These are phyloP conservation scores for Clamator glandarius DNA, from an alignment of 2,797 vertebrate species.

Conservation along the genomic window DNA sequence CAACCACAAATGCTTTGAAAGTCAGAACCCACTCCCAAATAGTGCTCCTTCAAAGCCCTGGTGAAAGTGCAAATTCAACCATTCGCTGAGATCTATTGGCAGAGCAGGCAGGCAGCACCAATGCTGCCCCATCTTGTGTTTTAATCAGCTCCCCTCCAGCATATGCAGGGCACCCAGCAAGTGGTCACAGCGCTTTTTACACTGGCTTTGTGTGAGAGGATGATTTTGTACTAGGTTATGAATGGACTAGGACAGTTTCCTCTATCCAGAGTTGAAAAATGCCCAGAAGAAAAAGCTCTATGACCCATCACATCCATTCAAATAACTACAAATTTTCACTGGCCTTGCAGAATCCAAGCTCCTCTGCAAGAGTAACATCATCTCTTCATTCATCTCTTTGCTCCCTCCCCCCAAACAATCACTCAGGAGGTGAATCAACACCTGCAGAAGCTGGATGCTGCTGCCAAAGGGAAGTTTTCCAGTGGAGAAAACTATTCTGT, in stretches of 20 bases:
- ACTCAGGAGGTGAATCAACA: background rate
- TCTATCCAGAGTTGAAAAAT: background rate
- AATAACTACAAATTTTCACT: background rate
- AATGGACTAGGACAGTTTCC: background rate
- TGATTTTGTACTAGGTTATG: background rate
- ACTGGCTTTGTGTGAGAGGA: background rate
- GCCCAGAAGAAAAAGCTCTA: background rate
- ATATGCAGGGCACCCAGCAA: accelerated
- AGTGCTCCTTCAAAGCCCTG: background rate
- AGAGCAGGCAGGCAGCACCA: background rate
- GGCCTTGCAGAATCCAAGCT: background rate
- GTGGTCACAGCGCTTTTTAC: background rate
- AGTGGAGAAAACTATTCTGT: background rate
- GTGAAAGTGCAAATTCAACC: background rate
- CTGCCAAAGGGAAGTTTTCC: background rate
- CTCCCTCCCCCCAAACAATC: background rate
- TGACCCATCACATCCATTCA: background rate
- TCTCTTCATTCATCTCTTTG: background rate
- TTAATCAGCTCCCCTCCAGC: background rate
- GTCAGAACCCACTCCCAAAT: background rate
- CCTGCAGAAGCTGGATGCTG: background rate
- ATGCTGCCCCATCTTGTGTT: background rate
- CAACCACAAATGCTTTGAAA: background rate
- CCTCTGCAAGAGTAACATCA: background rate
- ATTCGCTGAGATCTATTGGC: background rate